Base-by-base conservation (phyloP, 2,113 vertebrate genomes). In the Saimiri boliviensis region DNA sequence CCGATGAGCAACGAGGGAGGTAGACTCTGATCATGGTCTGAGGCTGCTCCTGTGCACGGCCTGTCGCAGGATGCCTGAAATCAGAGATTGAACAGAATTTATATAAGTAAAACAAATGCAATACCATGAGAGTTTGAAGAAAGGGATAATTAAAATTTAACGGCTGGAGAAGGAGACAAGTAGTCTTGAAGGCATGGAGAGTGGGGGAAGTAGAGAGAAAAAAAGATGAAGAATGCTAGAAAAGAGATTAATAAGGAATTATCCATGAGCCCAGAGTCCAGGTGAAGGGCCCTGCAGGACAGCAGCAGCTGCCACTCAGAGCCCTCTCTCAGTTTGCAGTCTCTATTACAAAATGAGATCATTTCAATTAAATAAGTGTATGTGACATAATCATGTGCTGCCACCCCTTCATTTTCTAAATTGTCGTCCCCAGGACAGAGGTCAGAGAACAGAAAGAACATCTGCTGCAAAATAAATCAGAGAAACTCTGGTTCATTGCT, bases 381-480 rank as follows among this genome's bases (percentile, higher is more conserved):
- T 90, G 90, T 68, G 81, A 84, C 45, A 63, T 90, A 86, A 95
- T 93, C 74, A 32, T 14, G 54, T 10, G 8, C 54, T 86, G 58
- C 58, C 81, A 95, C 89, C 95, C 80, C 17, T 88, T 93, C 92
- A 90, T 93, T 96, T 97, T 94, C 95, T 88, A 87, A 95, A 98
- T 86, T 82, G 92, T 76, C 45, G 85, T 92, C 87, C 87, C 91
- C 87, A 85, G 92, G 89, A 93, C 92, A 93, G 96, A 95, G 97
- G 94, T 97, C 97, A 90, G 96, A 71, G 70, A 87, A 91, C 52
- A 86, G 92, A 94, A 95, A 86, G 70, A 94, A 84, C 70, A 84
- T 70, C 95, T 95, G 80, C 68, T 73, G 37, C 25, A 40, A 49
- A 58, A 86, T 84, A 77, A 90, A 86, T 60, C 74, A 54, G 60